These are phyloP conservation scores for Ectemnius continuus DNA, from an alignment of 2,888 invertebrate species.

Conservation along the genomic window DNA sequence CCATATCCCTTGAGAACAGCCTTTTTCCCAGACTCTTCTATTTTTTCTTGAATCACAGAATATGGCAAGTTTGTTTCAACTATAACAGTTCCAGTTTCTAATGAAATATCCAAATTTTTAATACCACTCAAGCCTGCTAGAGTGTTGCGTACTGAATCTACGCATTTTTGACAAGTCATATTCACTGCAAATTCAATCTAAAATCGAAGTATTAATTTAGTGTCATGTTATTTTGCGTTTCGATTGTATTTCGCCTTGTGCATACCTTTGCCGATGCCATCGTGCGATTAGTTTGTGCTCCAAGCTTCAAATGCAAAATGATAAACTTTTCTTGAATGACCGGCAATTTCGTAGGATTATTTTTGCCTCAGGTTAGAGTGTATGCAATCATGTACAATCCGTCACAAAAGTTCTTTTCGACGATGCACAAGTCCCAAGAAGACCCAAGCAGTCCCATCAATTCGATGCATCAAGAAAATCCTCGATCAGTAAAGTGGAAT, in stretches of 20 bases:
- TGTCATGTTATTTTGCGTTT: background rate
- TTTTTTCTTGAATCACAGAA: conserved; percentile 78
- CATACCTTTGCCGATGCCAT: too few relatives aligned
- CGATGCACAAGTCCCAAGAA: too few relatives aligned
- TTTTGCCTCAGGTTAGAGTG: too few relatives aligned
- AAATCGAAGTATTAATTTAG: conserved; percentile 35
- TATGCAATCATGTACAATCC: too few relatives aligned
- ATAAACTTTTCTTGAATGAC: too few relatives aligned
- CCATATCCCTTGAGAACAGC: conserved; percentile 91
- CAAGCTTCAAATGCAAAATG: too few relatives aligned
- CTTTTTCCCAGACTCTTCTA: conserved; percentile 82
- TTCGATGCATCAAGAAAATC: too few relatives aligned
- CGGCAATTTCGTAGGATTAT: too few relatives aligned
- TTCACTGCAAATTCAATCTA: conserved; percentile 85
- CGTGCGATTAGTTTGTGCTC: too few relatives aligned
- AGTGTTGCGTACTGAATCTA: conserved; percentile 78
- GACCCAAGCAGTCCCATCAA: too few relatives aligned
- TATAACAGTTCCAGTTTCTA: conserved; percentile 84
- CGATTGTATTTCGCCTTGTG: background rate
- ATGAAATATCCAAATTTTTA: conserved; percentile 79
- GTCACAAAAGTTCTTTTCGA: too few relatives aligned
- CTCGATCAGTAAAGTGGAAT: too few relatives aligned
- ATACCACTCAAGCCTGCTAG: conserved; percentile 78
- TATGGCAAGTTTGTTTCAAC: conserved; percentile 84
- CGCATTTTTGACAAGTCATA: conserved; percentile 81